Base-by-base conservation (phyloP, 2,797 vertebrate species). In the Anomalospiza imberbis region DNA sequence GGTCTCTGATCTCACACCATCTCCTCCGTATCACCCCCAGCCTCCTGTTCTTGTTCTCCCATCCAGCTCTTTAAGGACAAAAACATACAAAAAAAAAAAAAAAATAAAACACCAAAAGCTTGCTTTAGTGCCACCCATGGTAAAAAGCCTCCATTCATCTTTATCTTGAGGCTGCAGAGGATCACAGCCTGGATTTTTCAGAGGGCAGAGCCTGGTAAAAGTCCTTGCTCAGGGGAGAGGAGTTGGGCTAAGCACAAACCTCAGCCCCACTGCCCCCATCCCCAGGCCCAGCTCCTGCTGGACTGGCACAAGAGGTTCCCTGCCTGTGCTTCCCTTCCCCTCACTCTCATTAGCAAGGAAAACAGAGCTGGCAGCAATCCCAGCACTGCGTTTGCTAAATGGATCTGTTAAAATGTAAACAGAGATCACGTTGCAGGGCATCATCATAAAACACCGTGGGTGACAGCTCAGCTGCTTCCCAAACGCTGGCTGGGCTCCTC, bases 381-480 rank as follows among this genome's bases (percentile, higher is more conserved):
- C 61, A 66, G 73, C 70, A 3, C 70, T 36, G 54, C 18, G 6
- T 92, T 61, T 68, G 86, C 86, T 95, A 73, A 81, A 87, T 45
- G 88, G 83, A 87, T 88, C 91, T 66, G 40, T 53, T 81, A 63
- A 81, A 95, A 92, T 21, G 63, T 78, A 93, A 94, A 90, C 76
- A 81, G 88, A 85, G 93, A 86, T 81, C 92, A 47, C 34, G 3
- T 72, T 85, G 90, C 88, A 84, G 80, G 70, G 83, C 92, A 91
- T 54, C 88, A 32, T 19, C 58, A 26, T n/a, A 20, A 78, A 91
- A 81, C 24, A 58, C 58, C 5, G 1, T 0, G 29, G 72, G 45
- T 89, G 76, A 90, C 85, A 81, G 32, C 86, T 60, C n/a, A 72
- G 76, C 67, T 5, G 3, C 10, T 50, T 65, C 73, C 89, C 90